Evolutionary conservation across 37 sponge, comb jelly and placozoan genomes (phyloP), one percentile per base, ranked within the genome.

Genomic region (Halichondria panicea): DNA sequence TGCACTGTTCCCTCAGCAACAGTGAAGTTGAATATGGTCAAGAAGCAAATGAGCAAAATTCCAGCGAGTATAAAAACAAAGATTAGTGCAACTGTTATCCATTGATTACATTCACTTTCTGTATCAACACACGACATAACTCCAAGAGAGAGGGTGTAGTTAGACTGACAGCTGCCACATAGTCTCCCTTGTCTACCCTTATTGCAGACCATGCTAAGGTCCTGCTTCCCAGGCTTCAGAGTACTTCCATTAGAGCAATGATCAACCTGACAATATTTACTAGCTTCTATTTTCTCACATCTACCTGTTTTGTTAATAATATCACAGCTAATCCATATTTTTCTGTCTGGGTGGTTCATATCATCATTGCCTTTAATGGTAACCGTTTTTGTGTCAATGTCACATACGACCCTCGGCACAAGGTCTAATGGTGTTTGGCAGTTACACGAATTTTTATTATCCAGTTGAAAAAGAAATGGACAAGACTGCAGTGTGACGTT

Each of bases 61-160:
- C 83, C 83, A 30, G 58, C 43, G 21, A 82, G 36, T 30, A 28
- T 58, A 66, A 72, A 74, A 2, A 64, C 42, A 13, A 69, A 25
- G 15, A 66, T 64, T 46, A 82, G 43, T 1, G 54, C 32, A 33
- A 82, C 4, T 42, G 38, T 13, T 8, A 15, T 30, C n/a, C 24
- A 1, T n/a, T 67, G 21, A 33, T 22, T 30, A 28, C 63, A 63
- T 15, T 15, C 52, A 18, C 52, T 48, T n/a, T n/a, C n/a, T n/a
- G n/a, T n/a, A 55, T 1, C 2, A 3, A 66, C 43, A 50, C 71
- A 70, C 50, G 28, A 27, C 1, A 31, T 30, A 31, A 24, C 19
- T 48, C 71, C 71, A 43, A 70, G 32, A 9, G 33, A 5, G 3
- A 56, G 27, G 24, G 58, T 72, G 42, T 36, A 15, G 19, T 35